Conservation (phyloP, 2,113 vertebrate genomes). For the Lycaon pictus region DNA sequence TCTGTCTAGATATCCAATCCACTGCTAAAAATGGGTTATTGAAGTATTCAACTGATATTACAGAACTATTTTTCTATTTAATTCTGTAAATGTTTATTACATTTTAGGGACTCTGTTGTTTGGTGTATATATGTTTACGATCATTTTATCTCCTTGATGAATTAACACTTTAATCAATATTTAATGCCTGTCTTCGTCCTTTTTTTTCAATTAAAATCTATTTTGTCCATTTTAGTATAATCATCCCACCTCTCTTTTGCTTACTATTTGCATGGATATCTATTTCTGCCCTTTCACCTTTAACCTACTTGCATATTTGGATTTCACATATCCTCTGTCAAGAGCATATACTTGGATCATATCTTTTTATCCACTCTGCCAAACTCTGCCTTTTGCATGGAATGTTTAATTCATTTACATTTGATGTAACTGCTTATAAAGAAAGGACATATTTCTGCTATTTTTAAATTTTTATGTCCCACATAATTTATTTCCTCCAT, state of each 20-base stretch:
- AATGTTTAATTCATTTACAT: not conserved
- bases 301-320: not conserved
- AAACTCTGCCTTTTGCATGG: not conserved
- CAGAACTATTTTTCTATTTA: not conserved
- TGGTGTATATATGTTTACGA: not conserved
- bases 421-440: not conserved
- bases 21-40: not conserved
- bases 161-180: not conserved
- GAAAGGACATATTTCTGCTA: not conserved
- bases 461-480: not conserved
- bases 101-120: not conserved
- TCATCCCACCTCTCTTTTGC: not conserved
- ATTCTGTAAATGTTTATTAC: not conserved
- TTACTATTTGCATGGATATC: not conserved
- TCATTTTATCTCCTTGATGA: not conserved
- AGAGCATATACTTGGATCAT: not conserved
- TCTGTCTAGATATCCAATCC: not conserved
- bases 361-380: not conserved
- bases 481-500: not conserved
- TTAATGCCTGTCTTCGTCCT: not conserved
- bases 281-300: not conserved
- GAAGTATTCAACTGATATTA: not conserved
- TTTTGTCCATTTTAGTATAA: not conserved
- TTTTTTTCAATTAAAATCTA: not conserved
- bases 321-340: not conserved